These are phyloP conservation scores for Otolemur garnettii DNA, from an alignment of 2,113 vertebrate genomes.

Conservation along the genomic window DNA sequence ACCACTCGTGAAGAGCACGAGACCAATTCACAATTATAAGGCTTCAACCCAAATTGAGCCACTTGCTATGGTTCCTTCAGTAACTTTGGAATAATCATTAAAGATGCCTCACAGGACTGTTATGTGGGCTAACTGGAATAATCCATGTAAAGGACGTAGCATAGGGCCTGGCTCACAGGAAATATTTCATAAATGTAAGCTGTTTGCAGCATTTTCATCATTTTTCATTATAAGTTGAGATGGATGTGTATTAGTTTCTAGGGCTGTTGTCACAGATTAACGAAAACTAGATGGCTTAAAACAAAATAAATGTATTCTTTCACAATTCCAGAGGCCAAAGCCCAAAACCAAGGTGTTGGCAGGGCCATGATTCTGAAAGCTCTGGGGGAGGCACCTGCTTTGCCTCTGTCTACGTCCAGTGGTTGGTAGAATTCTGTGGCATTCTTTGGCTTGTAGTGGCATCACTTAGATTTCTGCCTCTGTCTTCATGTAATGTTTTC, in stretches of 20 bases:
- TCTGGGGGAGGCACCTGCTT: neutral
- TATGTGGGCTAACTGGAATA: neutral
- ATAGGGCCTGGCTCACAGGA: neutral
- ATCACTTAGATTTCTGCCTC: neutral
- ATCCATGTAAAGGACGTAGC: neutral
- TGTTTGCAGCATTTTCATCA: no score
- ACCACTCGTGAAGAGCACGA: neutral
- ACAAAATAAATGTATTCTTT: neutral
- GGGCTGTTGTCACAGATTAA: neutral
- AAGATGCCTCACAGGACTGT: neutral
- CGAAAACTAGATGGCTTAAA: neutral
- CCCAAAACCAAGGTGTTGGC: neutral
- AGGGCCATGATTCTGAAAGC: neutral
- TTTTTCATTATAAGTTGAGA: neutral
- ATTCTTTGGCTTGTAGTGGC: neutral
- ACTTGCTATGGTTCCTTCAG: neutral
- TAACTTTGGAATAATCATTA: neutral
- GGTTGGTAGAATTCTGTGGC: neutral
- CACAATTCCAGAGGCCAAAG: neutral
- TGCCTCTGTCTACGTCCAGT: neutral
- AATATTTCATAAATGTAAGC: neutral
- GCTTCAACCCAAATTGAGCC: neutral
- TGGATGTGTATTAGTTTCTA: neutral
- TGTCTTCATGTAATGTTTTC: neutral
- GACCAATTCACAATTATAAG: neutral